Evolutionary conservation across 2,797 vertebrate genomes (phyloP), one percentile per base, ranked within the genome.

Genomic region (Semaprochilodus insignis): DNA sequence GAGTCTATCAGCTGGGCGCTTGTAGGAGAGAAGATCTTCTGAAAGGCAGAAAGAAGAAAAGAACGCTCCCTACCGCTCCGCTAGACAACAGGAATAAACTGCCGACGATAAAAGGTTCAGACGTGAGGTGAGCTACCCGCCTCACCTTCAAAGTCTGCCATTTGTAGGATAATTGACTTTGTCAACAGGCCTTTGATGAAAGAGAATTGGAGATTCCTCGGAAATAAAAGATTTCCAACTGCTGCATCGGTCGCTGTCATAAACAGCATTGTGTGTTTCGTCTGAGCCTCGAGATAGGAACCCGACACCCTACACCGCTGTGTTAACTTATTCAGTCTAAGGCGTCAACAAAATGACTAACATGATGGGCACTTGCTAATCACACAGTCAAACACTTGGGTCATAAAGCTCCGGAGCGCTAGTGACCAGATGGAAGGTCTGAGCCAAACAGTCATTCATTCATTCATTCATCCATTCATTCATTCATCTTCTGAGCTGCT

Each of bases 221-320:
- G 52, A 92, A 86, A 31, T 40, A 7, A 48, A 48, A 48, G 44
- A 48, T 48, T 48, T 48, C 44, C 40, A 8, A 40, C 40, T 40
- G 59, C 8, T 63, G 27, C 40, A 21, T 14, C 21, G 40, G 8
- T 27, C 25, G 27, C 55, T 73, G 36, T 79, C 75, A 75, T 27
- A 93, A 91, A 84, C 40, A 81, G 81, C 77, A 83, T 84, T 16
- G 27, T 60, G 55, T n/a, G 84, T 93, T 90, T 90, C 91, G 93
- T 92, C 89, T 91, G 76, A 91, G 84, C 89, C 88, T 89, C 60
- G n/a, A 78, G 16, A 62, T 52, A 48, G 34, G 23, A 72, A 44
- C 25, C 52, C 69, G 25, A 51, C 48, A 40, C 55, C 51, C 57
- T 7, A 44, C 19, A 16, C 31, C 34, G 11, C 27, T 11, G 57